Evolutionary conservation across 1,140 invertebrate genomes (phyloP).

Genomic region (Trichomalopsis sarcophagae): DNA sequence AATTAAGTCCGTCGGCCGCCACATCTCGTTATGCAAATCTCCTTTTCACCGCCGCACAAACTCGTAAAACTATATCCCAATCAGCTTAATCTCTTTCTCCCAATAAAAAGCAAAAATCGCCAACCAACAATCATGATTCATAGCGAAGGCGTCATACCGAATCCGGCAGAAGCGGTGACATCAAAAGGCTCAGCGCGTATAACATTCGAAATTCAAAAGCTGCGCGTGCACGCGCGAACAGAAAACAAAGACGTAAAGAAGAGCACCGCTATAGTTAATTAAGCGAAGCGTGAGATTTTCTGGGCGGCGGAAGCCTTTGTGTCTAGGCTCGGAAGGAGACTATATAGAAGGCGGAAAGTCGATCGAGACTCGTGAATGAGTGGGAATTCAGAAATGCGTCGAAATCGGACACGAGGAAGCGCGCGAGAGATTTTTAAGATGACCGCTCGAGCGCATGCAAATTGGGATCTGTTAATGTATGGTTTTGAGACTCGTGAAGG

Average conservation of each 20-base stretch:
- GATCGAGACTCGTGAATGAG: slow-evolving; percentile 56
- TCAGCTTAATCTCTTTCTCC: not conserved
- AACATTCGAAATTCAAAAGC: slow-evolving; percentile 41
- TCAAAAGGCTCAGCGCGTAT: slow-evolving; percentile 14
- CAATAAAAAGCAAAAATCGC: not conserved
- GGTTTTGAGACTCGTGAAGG: not conserved
- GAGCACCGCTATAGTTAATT: slow-evolving; percentile 67
- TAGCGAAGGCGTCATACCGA: slow-evolving; percentile 36
- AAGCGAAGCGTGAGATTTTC: slow-evolving; percentile 70
- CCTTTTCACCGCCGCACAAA: not conserved
- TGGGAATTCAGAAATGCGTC: slow-evolving; percentile 39
- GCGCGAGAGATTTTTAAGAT: not conserved
- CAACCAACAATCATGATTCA: slow-evolving; percentile 26
- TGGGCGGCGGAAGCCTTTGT: slow-evolving; percentile 46
- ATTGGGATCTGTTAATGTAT: not conserved
- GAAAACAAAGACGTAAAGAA: slow-evolving; percentile 54
- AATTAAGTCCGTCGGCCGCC: not conserved
- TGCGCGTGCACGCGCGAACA: not conserved
- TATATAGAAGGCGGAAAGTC: slow-evolving; percentile 54
- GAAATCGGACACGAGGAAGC: slow-evolving; percentile 51
- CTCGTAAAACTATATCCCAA: not conserved
- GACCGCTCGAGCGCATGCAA: slow-evolving; percentile 11
- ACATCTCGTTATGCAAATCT: not conserved
- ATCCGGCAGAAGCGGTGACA: slow-evolving; percentile 7
- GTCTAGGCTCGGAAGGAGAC: not conserved